phyloP scores from a whole-genome alignment of 2,797 vertebrate genomes.

The Channa striata region DNA sequence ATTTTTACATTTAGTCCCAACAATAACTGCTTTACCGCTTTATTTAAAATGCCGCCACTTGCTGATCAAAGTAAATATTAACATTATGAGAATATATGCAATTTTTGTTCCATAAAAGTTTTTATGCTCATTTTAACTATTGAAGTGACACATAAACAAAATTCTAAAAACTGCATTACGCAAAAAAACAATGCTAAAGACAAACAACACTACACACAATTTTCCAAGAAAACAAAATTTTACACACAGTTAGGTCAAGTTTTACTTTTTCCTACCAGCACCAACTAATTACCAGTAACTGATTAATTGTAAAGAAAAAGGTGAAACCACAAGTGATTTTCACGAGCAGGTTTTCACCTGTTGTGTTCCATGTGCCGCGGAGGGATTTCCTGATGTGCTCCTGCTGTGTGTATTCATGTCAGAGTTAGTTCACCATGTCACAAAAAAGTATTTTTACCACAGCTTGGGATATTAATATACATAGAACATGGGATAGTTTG shows the following conservation, averaged over 20 bases:
- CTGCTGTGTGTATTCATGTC: constrained; percentile 7
- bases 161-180: neutral
- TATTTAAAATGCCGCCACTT: neutral
- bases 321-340: constrained; percentile 55
- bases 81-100: neutral
- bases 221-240: neutral
- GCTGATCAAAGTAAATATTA: no score
- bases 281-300: constrained; percentile 35
- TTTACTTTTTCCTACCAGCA: neutral
- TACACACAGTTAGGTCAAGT: neutral
- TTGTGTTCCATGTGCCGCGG: constrained; percentile 48
- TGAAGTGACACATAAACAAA: neutral
- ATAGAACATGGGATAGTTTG: neutral
- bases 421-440: neutral
- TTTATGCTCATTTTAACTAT: neutral
- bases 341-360: constrained; percentile 34
- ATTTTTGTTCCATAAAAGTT: neutral
- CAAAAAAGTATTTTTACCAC: neutral
- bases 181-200: neutral
- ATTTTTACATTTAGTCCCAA: neutral
- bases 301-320: constrained; percentile 48
- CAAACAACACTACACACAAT: neutral
- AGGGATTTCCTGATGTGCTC: neutral
- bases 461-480: neutral
- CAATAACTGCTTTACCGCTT: neutral